These are phyloP conservation scores for Brachyistius frenatus DNA, from an alignment of 2,113 vertebrate genomes.

Conservation along the genomic window DNA sequence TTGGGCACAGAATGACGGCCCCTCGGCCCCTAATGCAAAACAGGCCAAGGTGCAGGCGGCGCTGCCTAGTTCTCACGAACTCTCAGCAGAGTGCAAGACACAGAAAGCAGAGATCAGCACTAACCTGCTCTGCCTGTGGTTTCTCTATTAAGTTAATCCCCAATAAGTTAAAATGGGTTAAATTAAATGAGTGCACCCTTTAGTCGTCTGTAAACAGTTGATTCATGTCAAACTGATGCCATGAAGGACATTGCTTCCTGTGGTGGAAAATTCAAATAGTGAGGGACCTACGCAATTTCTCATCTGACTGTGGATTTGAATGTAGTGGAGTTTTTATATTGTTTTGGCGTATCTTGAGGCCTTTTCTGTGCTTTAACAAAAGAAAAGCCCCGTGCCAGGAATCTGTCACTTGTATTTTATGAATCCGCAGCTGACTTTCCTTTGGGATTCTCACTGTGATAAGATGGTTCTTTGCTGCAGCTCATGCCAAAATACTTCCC, in stretches of 20 bases:
- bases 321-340: slow-evolving; percentile 18
- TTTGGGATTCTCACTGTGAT: slow-evolving; percentile 44
- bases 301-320: slow-evolving; percentile 7
- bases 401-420: slow-evolving; percentile 61
- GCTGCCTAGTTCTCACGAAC: slow-evolving; percentile 69
- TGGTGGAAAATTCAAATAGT: slow-evolving; percentile 33
- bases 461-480: slow-evolving; percentile 41
- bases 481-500: slow-evolving; percentile 30
- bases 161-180: slow-evolving; percentile 32
- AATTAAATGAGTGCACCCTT: slow-evolving; percentile 20
- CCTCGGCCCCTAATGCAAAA: slow-evolving; percentile 77
- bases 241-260: slow-evolving; percentile 25
- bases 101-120: slow-evolving; percentile 49
- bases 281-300: slow-evolving; percentile 22
- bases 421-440: slow-evolving; percentile 54
- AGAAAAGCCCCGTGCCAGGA: slow-evolving; percentile 50
- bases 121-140: slow-evolving; percentile 42
- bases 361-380: slow-evolving; percentile 52
- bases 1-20: slow-evolving; percentile 69
- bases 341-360: slow-evolving; percentile 31
- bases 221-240: slow-evolving; percentile 38
- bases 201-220: slow-evolving; percentile 38
- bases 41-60: slow-evolving; percentile 69
- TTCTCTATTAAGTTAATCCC: slow-evolving; percentile 50
- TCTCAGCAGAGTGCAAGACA: slow-evolving; percentile 25